Base-by-base conservation (phyloP, 2,888 invertebrate species). In the Dorcus hopei region DNA sequence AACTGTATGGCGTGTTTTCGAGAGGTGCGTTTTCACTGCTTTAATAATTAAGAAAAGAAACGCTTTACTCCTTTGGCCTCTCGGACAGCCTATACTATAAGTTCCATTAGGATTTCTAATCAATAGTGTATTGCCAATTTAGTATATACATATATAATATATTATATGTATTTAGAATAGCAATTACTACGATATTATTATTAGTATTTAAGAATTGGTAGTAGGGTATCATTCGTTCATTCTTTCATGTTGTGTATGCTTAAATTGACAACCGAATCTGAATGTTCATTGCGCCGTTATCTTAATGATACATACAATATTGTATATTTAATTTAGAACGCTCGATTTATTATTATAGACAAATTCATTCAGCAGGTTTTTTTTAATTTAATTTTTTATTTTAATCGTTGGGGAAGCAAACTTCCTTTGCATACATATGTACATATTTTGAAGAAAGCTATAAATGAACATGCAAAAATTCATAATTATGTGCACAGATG, bases 101-200 rank as follows among this genome's bases (percentile, higher is more conserved):
- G 77, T 77, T 77, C 77, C 76, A 75, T 72, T 76, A 76, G 75
- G 75, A 73, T 74, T 73, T 75, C 71, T 74, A 75, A 72, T 59
- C 56, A 56, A 52, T 56, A 59, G 58, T 53, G 51, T 59, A 76
- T 77, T 77, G 77, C 77, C 77, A 77, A 78, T 76, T 75, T 78
- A 77, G 69, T 66, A 67, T 73, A 70, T 62, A 65, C 64, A 48
- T 33, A 48, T 16, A 48, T 14, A 14, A 48, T 48, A 48, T 33
- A 19, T 49, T 65, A 66, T 69, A 70, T 74, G 72, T 73, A 72
- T 74, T 61, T 72, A 74, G 71, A 64, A 62, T 48, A 58, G 65
- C 74, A 75, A 73, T 73, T 74, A 73, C 75, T 72, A 73, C 67
- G 71, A 74, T 75, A 74, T 75, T 76, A 75, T 72, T 73, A 65